Conservation (phyloP, 2,113 vertebrate species). For the rabbit (Oryctolagus cuniculus) region DNA sequence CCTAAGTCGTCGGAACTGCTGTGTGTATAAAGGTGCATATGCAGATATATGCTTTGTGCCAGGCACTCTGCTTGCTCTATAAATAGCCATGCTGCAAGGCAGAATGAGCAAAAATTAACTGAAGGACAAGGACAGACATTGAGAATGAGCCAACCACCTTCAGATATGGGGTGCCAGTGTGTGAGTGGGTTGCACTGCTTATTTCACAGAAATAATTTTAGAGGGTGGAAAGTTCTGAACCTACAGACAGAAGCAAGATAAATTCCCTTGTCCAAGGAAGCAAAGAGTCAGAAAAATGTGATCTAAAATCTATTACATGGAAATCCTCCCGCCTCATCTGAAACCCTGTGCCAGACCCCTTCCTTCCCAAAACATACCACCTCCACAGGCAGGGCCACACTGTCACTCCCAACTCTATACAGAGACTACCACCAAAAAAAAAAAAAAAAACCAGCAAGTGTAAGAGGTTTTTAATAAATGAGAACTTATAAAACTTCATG, state of each 20-base stretch:
- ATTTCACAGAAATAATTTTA: neutral
- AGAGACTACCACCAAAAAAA: neutral
- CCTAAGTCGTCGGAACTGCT: neutral
- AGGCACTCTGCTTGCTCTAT: neutral
- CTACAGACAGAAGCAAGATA: neutral
- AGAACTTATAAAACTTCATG: slow-evolving; percentile 47
- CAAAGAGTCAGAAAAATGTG: neutral
- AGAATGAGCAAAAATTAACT: neutral
- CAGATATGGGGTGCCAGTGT: neutral
- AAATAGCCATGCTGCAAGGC: neutral
- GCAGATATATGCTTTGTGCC: neutral
- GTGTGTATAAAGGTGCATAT: neutral
- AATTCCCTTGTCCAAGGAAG: neutral
- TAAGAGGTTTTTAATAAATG: slow-evolving; percentile 51
- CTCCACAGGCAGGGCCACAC: neutral
- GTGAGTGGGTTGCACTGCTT: neutral
- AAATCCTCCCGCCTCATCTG: neutral
- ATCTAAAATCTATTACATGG: neutral
- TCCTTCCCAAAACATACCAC: neutral
- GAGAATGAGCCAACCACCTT: neutral
- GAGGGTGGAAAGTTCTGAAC: neutral
- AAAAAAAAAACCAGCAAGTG: neutral
- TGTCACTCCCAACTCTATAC: neutral
- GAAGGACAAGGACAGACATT: slow-evolving; percentile 15
- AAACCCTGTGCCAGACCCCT: neutral